phyloP scores from a whole-genome alignment of 2,888 invertebrate genomes.

The Phanerotoma sp. region DNA sequence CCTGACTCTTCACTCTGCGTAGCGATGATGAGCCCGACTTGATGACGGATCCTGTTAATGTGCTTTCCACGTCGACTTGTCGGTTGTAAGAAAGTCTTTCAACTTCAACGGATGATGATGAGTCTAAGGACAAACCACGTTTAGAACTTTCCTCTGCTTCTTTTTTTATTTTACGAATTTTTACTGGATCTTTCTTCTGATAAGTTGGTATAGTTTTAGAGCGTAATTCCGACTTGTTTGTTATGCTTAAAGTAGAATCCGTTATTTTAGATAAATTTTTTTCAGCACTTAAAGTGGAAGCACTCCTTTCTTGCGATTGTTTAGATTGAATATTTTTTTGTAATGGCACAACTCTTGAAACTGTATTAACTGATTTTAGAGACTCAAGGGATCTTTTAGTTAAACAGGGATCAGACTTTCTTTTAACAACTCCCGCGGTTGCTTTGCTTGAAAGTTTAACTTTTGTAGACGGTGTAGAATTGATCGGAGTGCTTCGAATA shows the following conservation, averaged over 20 bases:
- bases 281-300: too few relatives aligned
- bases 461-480: constrained; percentile 31
- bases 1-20: constrained; percentile 41
- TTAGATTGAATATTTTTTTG: constrained; percentile 12
- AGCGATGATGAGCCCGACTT: constrained; percentile 44
- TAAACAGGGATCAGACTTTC: constrained; percentile 37
- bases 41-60: constrained; percentile 20
- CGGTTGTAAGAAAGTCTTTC: constrained; percentile 44
- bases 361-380: constrained; percentile 35
- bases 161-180: constrained; percentile 39
- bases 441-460: constrained; percentile 22
- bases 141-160: constrained; percentile 43
- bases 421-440: constrained; percentile 29
- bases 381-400: constrained; percentile 21
- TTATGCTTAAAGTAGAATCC: constrained; percentile 19
- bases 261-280: constrained; percentile 32
- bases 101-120: constrained; percentile 64
- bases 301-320: constrained; percentile 29
- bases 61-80: constrained; percentile 17
- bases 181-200: constrained; percentile 29
- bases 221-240: constrained; percentile 19
- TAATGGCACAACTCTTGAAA: constrained; percentile 25
- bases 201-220: constrained; percentile 17
- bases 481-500: constrained; percentile 34
- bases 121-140: constrained; percentile 57